A percentile compares a stretch with the other conserved stretches of the same genome.
Conservation (phyloP, 2,888 invertebrate species). For the Clunio marinus region DNA sequence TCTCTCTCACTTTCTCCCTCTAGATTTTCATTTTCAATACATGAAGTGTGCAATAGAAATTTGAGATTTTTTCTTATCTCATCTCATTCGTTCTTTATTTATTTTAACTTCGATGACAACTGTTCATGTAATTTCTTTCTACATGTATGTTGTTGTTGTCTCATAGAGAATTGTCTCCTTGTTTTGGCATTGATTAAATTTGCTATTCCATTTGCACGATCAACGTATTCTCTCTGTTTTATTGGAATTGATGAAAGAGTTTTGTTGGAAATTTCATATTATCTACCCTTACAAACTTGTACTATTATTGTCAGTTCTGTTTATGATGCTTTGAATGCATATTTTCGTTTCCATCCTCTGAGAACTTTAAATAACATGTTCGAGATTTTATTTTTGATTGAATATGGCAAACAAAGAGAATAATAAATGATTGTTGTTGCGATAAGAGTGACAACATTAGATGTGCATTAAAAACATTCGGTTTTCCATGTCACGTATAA, state of each 20-base stretch:
- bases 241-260: no score
- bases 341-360: no score
- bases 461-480: neutral
- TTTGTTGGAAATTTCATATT: neutral
- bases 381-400: neutral
- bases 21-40: no score
- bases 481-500: neutral
- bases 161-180: neutral
- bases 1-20: no score
- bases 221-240: slow-evolving; percentile 16
- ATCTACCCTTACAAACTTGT: no score
- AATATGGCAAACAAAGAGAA: slow-evolving; percentile 2
- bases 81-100: neutral
- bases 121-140: neutral
- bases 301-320: no score
- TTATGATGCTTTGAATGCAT: no score
- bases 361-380: no score
- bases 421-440: neutral
- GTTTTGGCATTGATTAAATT: slow-evolving; percentile 25
- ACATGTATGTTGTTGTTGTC: neutral
- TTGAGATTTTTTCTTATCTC: slow-evolving; percentile 19
- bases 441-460: neutral
- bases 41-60: slow-evolving; percentile 36
- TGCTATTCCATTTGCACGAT: slow-evolving; percentile 18
- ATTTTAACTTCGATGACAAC: neutral